These are phyloP conservation scores for Nineta flava DNA, from an alignment of 2,888 invertebrate genomes.

Conservation along the genomic window DNA sequence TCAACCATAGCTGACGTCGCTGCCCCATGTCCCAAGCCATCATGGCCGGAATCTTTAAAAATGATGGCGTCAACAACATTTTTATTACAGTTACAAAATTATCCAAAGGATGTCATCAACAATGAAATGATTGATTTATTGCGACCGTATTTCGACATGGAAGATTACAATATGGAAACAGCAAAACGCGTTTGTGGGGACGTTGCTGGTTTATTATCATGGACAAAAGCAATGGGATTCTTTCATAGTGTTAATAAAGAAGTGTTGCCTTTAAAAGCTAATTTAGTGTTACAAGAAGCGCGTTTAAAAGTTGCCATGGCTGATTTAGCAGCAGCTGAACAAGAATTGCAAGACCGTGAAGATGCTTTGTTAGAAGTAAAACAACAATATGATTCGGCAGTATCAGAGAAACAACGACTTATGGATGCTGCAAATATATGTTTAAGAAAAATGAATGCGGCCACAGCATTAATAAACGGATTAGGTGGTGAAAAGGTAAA, in stretches of 20 bases:
- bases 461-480: slow-evolving; percentile 88
- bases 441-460: slow-evolving; percentile 89
- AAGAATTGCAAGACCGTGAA: slow-evolving; percentile 80
- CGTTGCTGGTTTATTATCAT: slow-evolving; percentile 85
- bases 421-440: slow-evolving; percentile 89
- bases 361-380: slow-evolving; percentile 78
- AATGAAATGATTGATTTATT: slow-evolving; percentile 93
- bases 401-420: slow-evolving; percentile 78
- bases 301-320: slow-evolving; percentile 79
- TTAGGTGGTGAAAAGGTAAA: slow-evolving; percentile 68
- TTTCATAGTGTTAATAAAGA: slow-evolving; percentile 95
- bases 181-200: slow-evolving; percentile 93
- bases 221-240: slow-evolving; percentile 94
- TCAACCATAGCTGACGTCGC: slow-evolving; percentile 66
- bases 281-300: slow-evolving; percentile 79
- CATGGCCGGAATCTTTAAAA: slow-evolving; percentile 93
- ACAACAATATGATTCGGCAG: slow-evolving; percentile 84
- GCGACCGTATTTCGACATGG: slow-evolving; percentile 85
- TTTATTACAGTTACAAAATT: slow-evolving; percentile 78
- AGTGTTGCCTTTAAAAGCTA: slow-evolving; percentile 85
- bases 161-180: slow-evolving; percentile 93
- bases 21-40: slow-evolving; percentile 78
- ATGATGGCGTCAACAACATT: slow-evolving; percentile 96
- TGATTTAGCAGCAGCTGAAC: slow-evolving; percentile 74
- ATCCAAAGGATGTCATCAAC: slow-evolving; percentile 91